Evolutionary conservation across 2,113 vertebrate species (phyloP).

Genomic region (Coptodon rendalli): DNA sequence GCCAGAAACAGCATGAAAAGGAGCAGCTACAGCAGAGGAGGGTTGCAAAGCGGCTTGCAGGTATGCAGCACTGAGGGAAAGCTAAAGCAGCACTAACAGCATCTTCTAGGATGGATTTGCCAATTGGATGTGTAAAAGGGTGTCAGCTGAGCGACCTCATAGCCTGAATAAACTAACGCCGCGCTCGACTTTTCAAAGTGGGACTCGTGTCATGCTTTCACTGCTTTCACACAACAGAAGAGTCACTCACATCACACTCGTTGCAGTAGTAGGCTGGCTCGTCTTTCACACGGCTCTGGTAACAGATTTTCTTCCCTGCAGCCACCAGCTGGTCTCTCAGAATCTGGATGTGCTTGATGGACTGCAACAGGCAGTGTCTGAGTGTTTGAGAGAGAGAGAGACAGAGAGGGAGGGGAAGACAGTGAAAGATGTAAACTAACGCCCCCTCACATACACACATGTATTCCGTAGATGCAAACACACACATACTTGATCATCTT

Average conservation of each 20-base stretch:
- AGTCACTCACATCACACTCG: slow-evolving; percentile 82
- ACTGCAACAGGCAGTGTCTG: slow-evolving; percentile 89
- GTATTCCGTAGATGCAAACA: neutral
- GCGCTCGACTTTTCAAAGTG: neutral
- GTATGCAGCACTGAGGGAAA: neutral
- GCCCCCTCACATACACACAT: neutral
- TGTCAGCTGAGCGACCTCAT: neutral
- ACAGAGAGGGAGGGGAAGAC: neutral
- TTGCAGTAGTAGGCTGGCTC: slow-evolving; percentile 94
- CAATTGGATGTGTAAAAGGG: neutral
- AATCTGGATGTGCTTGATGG: slow-evolving; percentile 88
- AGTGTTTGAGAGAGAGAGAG: slow-evolving; percentile 25
- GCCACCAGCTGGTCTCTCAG: slow-evolving; percentile 79
- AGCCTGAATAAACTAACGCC: neutral
- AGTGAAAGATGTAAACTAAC: neutral
- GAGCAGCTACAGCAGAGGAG: neutral
- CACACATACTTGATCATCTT: slow-evolving; percentile 85
- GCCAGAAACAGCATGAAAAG: neutral
- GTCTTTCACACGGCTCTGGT: slow-evolving; percentile 87
- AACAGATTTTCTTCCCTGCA: slow-evolving; percentile 85
- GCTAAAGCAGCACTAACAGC: neutral
- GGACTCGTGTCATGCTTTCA: neutral
- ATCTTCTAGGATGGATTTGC: neutral
- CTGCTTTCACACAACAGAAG: neutral
- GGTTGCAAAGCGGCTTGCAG: neutral